Evolutionary conservation across 2,888 invertebrate genomes (phyloP).

Genomic region (Heliconius ethilla): DNA sequence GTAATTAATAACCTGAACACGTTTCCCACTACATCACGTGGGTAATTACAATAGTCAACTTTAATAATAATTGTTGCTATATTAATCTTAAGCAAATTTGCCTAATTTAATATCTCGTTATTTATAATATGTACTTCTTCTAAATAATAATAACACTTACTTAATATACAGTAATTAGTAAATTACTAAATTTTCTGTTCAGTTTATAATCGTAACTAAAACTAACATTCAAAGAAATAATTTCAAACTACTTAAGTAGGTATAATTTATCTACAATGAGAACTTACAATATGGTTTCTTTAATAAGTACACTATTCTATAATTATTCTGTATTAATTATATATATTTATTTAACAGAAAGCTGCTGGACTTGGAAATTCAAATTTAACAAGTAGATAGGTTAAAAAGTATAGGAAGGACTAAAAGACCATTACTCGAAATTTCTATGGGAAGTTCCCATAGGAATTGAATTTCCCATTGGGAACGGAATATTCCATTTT

Average conservation of each 20-base stretch:
- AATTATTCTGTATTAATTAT: conserved; percentile 1
- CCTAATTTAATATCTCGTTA: background rate
- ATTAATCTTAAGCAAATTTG: background rate
- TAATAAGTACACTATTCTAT: background rate
- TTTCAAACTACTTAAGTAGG: background rate
- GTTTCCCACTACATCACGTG: conserved; percentile 7
- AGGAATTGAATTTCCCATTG: no score
- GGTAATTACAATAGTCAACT: conserved; percentile 9
- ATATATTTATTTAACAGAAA: background rate
- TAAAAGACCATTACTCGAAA: background rate
- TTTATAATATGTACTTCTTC: background rate
- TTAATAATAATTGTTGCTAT: background rate
- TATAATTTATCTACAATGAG: background rate
- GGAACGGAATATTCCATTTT: background rate
- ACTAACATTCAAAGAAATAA: background rate
- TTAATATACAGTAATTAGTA: background rate
- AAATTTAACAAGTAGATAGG: background rate
- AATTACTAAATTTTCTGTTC: conserved; percentile 1
- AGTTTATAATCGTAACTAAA: background rate
- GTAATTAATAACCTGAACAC: conserved; percentile 6
- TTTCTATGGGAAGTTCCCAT: background rate
- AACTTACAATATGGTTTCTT: background rate
- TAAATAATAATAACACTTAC: background rate
- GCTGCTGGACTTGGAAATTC: background rate
- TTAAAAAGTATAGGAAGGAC: background rate